Base-by-base conservation (phyloP, 2,113 vertebrate genomes). In the Odontesthes bonariensis region DNA sequence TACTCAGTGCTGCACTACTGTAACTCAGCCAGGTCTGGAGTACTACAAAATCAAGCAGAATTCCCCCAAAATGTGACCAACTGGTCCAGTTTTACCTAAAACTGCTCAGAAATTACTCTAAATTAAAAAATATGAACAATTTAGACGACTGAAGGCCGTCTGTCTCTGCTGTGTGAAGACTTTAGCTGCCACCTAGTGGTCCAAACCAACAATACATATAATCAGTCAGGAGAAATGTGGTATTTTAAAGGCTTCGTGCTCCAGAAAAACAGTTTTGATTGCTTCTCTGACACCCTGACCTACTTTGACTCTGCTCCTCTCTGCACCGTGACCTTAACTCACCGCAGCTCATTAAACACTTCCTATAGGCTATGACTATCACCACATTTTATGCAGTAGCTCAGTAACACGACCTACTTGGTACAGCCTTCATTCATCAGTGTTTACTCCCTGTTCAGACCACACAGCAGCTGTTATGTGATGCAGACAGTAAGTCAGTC, bases 181-280 rank as follows among this genome's bases (percentile, higher is more conserved):
- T 2, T 69, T 62, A 84, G 70, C 67, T 61, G 19, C 77, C 59
- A 58, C 22, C 77, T 54, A 13, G 74, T 73, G 70, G 56, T 17
- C 1, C 17, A 32, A 44, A 20, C 2, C 5, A 16, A 22, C 27
- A 38, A 9, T 11, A 13, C 0, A 8, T 19, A 54, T n/a, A 17
- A 55, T 0, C 49, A 55, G 10, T 19, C 14, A 38, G 14, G 8
- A 60, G 12, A 7, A 60, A 32, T 58, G 31, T 19, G n/a, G 17
- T 20, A 2, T n/a, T 19, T 51, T 38, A 10, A 38, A 38, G 35
- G 7, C 35, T 38, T 38, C 5, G 10, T 3, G 7, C 35, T 38
- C 35, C 35, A 38, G 10, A 2, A 38, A 38, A 38, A 8, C 10
- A 38, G 6, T 38, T 38, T 38, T 38, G 10, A 10, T 38, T 38